These are phyloP conservation scores for Drosophila orosa DNA, from an alignment of 1,140 invertebrate genomes.

Conservation along the genomic window DNA sequence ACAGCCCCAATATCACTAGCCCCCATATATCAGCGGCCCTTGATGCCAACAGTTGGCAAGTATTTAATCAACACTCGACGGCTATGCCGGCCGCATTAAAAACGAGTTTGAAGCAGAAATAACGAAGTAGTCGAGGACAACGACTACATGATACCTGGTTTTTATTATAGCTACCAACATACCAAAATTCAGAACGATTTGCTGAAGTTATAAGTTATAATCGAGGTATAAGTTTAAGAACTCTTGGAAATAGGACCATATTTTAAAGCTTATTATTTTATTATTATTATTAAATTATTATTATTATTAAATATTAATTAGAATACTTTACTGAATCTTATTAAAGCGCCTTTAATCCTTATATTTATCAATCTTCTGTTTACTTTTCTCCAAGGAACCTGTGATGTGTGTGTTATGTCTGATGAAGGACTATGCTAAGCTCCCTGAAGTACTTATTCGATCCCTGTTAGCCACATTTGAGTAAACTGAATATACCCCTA, in stretches of 20 bases:
- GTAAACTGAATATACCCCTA: neutral
- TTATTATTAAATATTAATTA: too few relatives aligned
- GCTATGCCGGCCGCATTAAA: conserved; percentile 23
- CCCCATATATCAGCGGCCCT: conserved; percentile 46
- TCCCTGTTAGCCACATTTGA: too few relatives aligned
- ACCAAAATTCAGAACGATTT: neutral
- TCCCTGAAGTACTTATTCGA: neutral
- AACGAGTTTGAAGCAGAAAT: conserved; percentile 6
- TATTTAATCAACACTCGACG: conserved; percentile 73
- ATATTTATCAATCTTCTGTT: neutral
- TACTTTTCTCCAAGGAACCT: neutral
- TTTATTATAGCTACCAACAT: neutral
- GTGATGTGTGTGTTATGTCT: too few relatives aligned
- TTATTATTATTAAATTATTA: too few relatives aligned
- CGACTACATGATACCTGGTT: neutral
- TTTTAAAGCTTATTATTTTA: too few relatives aligned
- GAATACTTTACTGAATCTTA: too few relatives aligned
- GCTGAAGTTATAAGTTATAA: too few relatives aligned
- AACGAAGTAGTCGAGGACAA: too few relatives aligned
- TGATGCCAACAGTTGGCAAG: conserved; percentile 32
- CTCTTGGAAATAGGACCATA: neutral
- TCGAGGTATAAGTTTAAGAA: neutral
- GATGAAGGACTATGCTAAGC: too few relatives aligned
- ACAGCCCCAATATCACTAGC: conserved; percentile 31
- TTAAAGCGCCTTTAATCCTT: neutral